Evolutionary conservation across 2,797 vertebrate genomes (phyloP).

Genomic region (Mastacembelus armatus): DNA sequence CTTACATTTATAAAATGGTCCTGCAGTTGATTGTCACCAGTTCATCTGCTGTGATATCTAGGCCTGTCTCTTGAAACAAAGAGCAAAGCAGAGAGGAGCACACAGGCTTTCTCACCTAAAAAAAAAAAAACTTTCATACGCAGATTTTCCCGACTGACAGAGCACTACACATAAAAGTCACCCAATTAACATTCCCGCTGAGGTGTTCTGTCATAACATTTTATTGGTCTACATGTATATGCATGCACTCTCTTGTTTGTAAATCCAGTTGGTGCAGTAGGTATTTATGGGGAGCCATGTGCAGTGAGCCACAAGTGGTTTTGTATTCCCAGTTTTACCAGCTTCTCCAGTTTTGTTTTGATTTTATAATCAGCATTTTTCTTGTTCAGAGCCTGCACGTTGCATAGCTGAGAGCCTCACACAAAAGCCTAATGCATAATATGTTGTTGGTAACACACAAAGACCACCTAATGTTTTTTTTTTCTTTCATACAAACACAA

Average conservation of each 20-base stretch:
- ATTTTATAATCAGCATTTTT: constrained; percentile 60
- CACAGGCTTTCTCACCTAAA: background rate
- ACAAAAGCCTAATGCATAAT: constrained; percentile 18
- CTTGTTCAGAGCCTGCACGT: constrained; percentile 25
- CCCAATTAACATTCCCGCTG: constrained; percentile 1
- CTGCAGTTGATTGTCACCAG: background rate
- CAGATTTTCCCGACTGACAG: constrained; percentile 15
- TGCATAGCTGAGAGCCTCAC: constrained; percentile 58
- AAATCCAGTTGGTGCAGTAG: constrained; percentile 53
- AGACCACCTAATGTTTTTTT: constrained; percentile 39
- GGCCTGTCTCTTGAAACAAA: constrained; percentile 30
- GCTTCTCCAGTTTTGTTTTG: constrained; percentile 27
- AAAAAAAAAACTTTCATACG: constrained; percentile 12
- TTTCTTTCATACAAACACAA: constrained; percentile 17
- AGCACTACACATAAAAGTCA: constrained; percentile 13
- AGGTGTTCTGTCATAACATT: constrained; percentile 8
- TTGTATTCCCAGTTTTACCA: constrained; percentile 62
- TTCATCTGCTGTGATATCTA: constrained; percentile 50
- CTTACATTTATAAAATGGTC: constrained; percentile 4
- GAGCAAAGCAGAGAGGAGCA: background rate
- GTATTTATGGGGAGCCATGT: constrained; percentile 61
- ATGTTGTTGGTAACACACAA: constrained; percentile 13
- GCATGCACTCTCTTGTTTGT: constrained; percentile 31
- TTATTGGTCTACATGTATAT: constrained; percentile 28
- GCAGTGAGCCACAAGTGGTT: constrained; percentile 46